A percentile compares a stretch with the other conserved stretches of the same genome.
These are phyloP conservation scores for Zaprionus taronus DNA, from an alignment of 1,140 invertebrate species.

Conservation along the genomic window DNA sequence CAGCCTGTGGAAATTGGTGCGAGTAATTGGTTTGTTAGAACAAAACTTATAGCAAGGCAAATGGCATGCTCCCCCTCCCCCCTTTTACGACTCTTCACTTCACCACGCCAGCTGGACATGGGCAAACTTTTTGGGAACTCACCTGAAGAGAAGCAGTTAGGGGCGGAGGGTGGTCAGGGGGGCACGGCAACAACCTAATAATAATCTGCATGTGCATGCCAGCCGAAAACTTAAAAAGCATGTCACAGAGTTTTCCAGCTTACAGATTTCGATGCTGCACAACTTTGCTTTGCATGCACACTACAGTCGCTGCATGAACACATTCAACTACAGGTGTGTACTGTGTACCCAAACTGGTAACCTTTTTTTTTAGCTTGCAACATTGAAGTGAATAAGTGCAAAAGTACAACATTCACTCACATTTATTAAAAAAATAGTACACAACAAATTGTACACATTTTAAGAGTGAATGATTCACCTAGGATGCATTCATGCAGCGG, in stretches of 20 bases:
- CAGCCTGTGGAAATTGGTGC: slow-evolving; percentile 78
- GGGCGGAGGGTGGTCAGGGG: background rate
- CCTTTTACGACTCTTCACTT: background rate
- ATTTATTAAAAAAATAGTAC: too few relatives aligned
- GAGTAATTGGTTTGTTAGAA: slow-evolving; percentile 82
- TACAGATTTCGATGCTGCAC: slow-evolving; percentile 77
- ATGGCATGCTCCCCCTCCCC: slow-evolving; percentile 39
- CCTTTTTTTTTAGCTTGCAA: too few relatives aligned
- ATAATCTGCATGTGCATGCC: slow-evolving; percentile 74
- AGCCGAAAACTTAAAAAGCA: slow-evolving; percentile 77
- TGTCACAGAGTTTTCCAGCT: slow-evolving; percentile 81
- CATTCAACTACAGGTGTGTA: too few relatives aligned
- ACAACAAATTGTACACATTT: too few relatives aligned
- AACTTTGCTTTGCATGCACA: slow-evolving; percentile 50
- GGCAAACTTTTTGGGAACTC: slow-evolving; percentile 60
- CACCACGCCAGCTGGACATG: slow-evolving; percentile 61
- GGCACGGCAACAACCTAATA: slow-evolving; percentile 71
- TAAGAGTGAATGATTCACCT: too few relatives aligned
- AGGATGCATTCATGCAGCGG: background rate
- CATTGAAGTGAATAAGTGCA: too few relatives aligned
- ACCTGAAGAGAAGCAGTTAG: slow-evolving; percentile 24
- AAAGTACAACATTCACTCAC: too few relatives aligned
- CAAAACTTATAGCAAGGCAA: slow-evolving; percentile 73
- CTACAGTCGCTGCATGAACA: background rate
- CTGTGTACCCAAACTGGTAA: too few relatives aligned